Evolutionary conservation across 2,888 invertebrate species (phyloP), one percentile per base, ranked within the genome.

Genomic region (Lypha dubia): DNA sequence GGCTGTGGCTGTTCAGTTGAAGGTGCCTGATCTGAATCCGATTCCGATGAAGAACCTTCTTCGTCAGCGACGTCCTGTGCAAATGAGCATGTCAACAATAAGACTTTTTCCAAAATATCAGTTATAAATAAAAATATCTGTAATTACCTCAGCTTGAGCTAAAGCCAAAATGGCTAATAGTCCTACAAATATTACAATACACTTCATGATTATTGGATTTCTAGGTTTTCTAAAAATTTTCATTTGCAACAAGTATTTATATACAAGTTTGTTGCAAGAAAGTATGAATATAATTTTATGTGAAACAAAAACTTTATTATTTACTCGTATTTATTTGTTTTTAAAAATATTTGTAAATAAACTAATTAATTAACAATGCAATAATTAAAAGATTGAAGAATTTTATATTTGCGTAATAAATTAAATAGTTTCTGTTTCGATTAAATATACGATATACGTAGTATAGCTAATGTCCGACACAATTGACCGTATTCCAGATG

Each of bases 151-250:
- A 77, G 77, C 77, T 17, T 41, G 58, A 15, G 49, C 22, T 49
- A 77, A 28, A 68, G 77, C 77, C 49, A 77, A 51, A 4, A 77
- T 24, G 41, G 77, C 60, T 15, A 77, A 77, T 46, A 77, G 46
- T 49, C 68, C 68, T 9, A 60, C 68, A 38, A 77, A n/a, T 51
- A 77, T 15, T 60, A 77, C 20, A 8, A 77, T 38, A n/a, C 46
- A 77, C 77, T 77, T 77, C 77, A 77, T 77, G 24, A 32, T 68
- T 38, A 3, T 41, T 67, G 1, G n/a, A 5, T 62, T 38, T 56
- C n/a, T 22, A 7, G 1, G 41, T 38, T 15, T n/a, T 22, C 9
- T 53, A 0, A 15, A 28, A 28, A 58, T 44, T n/a, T 28, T 3
- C n/a, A 56, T 24, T 4, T 9, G 0, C 2, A 9, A 1, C 24